Conservation (phyloP, 2,113 vertebrate genomes). For the Hiodon tergisus region DNA sequence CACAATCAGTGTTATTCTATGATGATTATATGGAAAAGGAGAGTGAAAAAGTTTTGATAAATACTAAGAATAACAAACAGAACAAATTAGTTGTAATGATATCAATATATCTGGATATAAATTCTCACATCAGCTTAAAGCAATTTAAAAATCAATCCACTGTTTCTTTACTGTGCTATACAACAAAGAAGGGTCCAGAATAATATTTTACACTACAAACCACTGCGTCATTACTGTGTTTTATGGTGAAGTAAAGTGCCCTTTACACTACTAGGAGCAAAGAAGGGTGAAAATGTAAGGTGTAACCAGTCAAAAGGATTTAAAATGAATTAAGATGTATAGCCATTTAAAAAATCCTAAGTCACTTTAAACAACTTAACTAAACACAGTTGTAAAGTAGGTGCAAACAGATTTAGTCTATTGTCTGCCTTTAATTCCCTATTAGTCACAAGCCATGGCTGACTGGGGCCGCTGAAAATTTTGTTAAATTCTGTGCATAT, state of each 20-base stretch:
- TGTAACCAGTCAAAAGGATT: not conserved
- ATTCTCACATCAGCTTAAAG: too few relatives aligned
- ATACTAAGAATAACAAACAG: not conserved
- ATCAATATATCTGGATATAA: not conserved
- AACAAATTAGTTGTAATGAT: not conserved
- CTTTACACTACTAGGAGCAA: too few relatives aligned
- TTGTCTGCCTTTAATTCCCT: constrained; percentile 84
- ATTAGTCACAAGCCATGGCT: constrained; percentile 69
- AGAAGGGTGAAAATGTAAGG: not conserved
- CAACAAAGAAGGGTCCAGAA: too few relatives aligned
- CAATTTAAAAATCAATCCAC: too few relatives aligned
- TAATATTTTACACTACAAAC: not conserved
- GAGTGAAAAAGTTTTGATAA: not conserved
- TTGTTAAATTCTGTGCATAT: constrained; percentile 84
- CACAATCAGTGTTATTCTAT: not conserved
- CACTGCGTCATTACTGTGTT: too few relatives aligned
- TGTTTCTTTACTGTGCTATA: too few relatives aligned
- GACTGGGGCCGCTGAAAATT: constrained; percentile 75
- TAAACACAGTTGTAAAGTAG: constrained; percentile 66
- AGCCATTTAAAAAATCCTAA: constrained; percentile 60
- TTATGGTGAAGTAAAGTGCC: too few relatives aligned
- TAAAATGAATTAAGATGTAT: constrained; percentile 11
- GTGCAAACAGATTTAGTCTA: constrained; percentile 74
- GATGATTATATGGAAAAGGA: not conserved
- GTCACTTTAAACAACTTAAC: constrained; percentile 70